Evolutionary conservation across 2,113 vertebrate species (phyloP).

Genomic region (Phylloscopus trochilus): DNA sequence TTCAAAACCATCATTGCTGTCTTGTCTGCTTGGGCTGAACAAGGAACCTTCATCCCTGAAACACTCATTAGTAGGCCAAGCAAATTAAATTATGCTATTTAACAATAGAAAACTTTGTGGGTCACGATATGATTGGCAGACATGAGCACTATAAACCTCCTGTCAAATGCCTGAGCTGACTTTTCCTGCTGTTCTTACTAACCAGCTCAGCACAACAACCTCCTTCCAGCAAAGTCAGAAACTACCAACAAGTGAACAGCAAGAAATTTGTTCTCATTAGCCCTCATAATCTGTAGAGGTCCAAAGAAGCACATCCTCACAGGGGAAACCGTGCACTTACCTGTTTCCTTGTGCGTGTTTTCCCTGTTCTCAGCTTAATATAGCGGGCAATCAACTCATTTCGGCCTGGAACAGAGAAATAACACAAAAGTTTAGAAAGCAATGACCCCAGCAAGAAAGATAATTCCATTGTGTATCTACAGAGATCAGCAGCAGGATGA

Average conservation of each 20-base stretch:
- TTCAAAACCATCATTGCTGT: not conserved
- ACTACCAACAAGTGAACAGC: not conserved
- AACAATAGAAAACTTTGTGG: not conserved
- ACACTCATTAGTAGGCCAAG: not conserved
- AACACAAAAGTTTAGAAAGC: not conserved
- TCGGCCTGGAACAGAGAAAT: constrained; percentile 77
- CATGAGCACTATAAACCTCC: not conserved
- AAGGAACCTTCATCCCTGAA: not conserved
- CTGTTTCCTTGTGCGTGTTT: constrained; percentile 97
- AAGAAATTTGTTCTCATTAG: not conserved
- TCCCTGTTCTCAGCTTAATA: constrained; percentile 95
- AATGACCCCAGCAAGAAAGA: not conserved
- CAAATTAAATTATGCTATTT: not conserved
- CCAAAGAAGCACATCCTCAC: not conserved
- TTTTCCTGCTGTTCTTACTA: not conserved
- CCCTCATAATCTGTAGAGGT: not conserved
- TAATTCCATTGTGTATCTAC: not conserved
- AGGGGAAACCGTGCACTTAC: constrained; percentile 60
- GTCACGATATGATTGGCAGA: not conserved
- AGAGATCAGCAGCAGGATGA: not conserved
- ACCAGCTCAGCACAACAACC: not conserved
- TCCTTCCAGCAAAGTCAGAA: not conserved
- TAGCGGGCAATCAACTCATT: constrained; percentile 96
- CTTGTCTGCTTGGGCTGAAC: not conserved
- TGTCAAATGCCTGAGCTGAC: not conserved